Conservation (phyloP, 2,797 vertebrate genomes). For the Ceryle rudis region DNA sequence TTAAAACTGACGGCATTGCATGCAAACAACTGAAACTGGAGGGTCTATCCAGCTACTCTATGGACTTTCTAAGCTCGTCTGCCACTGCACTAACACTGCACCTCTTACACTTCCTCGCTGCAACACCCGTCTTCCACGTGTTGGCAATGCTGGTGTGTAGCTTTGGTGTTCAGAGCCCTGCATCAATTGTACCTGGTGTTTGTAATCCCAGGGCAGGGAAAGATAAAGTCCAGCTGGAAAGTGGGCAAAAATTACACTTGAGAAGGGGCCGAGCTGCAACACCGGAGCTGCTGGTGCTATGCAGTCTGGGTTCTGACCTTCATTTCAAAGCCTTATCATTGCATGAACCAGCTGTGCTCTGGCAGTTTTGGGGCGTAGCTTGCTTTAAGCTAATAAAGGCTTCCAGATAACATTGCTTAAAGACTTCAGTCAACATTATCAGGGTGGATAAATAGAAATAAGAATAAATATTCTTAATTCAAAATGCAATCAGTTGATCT, state of each 20-base stretch:
- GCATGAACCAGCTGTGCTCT: not conserved
- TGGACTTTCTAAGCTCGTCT: not conserved
- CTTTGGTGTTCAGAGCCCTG: not conserved
- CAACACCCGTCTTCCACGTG: not conserved
- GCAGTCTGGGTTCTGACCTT: conserved; percentile 46
- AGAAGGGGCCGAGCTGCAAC: not conserved
- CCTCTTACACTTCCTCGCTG: not conserved
- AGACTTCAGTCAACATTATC: conserved; percentile 50
- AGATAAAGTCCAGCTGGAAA: conserved; percentile 3
- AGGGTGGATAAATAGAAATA: conserved; percentile 9
- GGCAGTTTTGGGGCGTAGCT: conserved; percentile 41
- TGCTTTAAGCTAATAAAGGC: conserved; percentile 49
- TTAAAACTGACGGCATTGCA: not conserved
- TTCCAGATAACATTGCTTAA: conserved; percentile 65
- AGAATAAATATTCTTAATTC: conserved; percentile 40
- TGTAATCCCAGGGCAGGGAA: not conserved
- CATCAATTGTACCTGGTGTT: conserved; percentile 38
- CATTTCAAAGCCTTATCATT: conserved; percentile 9
- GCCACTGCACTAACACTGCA: not conserved
- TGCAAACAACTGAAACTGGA: not conserved
- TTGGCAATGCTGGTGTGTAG: not conserved
- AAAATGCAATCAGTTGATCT: conserved; percentile 23
- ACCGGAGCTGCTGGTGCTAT: not conserved
- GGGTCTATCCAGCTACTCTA: not conserved
- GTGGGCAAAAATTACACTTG: not conserved